Percentiles rank a stretch among this genome's conserved stretches.
Evolutionary conservation across 2,113 vertebrate species (phyloP).

Genomic region (Echinops telfairi): DNA sequence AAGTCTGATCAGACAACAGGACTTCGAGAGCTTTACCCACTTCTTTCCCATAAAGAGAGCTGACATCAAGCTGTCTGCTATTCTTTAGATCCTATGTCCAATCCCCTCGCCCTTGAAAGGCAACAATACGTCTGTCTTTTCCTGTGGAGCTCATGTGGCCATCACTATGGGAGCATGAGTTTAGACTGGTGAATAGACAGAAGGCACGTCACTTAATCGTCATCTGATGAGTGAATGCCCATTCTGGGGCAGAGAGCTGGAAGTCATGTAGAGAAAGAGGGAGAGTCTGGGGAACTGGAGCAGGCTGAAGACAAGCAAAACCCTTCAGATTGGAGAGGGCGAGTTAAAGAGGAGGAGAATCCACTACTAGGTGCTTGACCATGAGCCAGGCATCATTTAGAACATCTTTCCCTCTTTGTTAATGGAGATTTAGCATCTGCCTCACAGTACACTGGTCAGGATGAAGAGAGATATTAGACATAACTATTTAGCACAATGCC

Average conservation of each 20-base stretch:
- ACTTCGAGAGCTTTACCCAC: background rate
- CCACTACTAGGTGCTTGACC: background rate
- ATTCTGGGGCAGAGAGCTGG: background rate
- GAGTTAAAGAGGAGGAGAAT: background rate
- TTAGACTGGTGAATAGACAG: background rate
- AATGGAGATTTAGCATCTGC: background rate
- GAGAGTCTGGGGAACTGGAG: background rate
- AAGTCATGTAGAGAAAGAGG: background rate
- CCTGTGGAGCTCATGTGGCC: background rate
- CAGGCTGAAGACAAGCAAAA: background rate
- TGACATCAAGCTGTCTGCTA: background rate
- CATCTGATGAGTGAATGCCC: background rate
- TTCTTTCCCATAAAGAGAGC: background rate
- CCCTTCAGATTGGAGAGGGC: background rate
- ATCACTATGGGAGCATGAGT: background rate
- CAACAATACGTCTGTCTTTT: background rate
- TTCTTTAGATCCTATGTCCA: conserved; percentile 21
- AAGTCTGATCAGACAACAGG: background rate
- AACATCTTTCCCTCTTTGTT: background rate
- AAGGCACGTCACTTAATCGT: background rate
- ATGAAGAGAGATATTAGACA: background rate
- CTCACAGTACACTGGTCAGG: background rate
- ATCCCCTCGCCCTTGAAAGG: background rate
- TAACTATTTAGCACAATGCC: background rate
- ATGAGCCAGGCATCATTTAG: background rate